Percentiles rank a stretch among this genome's conserved stretches.
phyloP scores from a whole-genome alignment of 2,113 vertebrate species.

The Hypocryptadius cinnamomeus region DNA sequence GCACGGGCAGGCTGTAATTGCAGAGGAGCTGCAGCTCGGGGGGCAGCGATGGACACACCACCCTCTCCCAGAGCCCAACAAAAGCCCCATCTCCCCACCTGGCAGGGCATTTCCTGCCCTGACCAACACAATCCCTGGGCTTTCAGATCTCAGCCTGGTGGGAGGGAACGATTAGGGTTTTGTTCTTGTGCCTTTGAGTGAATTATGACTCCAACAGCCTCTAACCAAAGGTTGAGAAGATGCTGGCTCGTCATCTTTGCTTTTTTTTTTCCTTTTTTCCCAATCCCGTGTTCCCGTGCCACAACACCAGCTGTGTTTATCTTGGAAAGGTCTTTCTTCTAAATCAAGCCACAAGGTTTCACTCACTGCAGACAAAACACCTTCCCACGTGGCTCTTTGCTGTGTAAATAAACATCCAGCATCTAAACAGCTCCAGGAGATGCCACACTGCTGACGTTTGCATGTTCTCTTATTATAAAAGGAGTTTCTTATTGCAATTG shows the following conservation, averaged over 20 bases:
- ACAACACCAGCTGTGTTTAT: constrained; percentile 52
- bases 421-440: neutral
- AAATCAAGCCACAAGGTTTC: constrained; percentile 25
- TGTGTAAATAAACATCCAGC: constrained; percentile 40
- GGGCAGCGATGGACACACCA: neutral
- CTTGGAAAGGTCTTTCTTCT: neutral
- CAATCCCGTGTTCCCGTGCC: neutral
- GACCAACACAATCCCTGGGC: neutral
- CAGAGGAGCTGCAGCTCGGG: neutral
- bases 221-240: neutral
- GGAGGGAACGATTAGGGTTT: neutral
- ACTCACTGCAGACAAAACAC: constrained; percentile 12
- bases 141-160: neutral
- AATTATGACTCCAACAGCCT: neutral
- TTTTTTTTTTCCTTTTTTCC: neutral
- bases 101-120: neutral
- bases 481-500: neutral
- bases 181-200: neutral
- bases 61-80: neutral
- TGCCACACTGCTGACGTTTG: neutral
- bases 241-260: constrained; percentile 1
- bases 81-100: neutral
- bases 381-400: constrained; percentile 33
- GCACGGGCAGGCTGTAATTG: neutral
- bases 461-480: neutral